Evolutionary conservation across 2,888 invertebrate genomes (phyloP), one percentile per base, ranked within the genome.

Genomic region (Xestia sexstrigata): DNA sequence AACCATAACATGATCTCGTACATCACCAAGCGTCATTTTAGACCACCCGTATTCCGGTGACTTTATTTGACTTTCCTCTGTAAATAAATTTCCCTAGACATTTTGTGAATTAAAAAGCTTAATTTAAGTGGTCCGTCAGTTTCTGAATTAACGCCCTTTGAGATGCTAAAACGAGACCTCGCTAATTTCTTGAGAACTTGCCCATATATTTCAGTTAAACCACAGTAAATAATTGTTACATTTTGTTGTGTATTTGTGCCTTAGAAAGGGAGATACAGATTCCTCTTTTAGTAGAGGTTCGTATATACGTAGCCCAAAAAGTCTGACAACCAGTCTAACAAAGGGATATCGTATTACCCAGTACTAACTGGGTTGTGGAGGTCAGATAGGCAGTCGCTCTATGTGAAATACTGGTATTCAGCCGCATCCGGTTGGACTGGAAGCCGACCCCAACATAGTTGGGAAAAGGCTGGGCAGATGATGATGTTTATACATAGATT

Each of bases 71-170:
- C 84, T 89, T 87, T 75, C 70, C 74, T 70, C 77, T 79, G 83
- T 85, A 86, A 75, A 87, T 87, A 87, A 90, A 90, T 89, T 91
- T 88, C 87, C 83, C 79, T 47, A 84, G 88, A 88, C 85, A 80
- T 88, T 89, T 86, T 81, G 74, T 80, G 87, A 87, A 90, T 90
- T 89, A 86, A 88, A 88, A 90, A 87, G 84, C 87, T 89, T 87
- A 86, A 89, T 88, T 82, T 86, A 84, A 88, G 85, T 86, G 85
- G 79, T 89, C 78, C 80, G 78, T 87, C 89, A 89, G 74, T 78
- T 87, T 85, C 72, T 75, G 73, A 72, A 84, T 86, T 81, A 83
- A 86, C 80, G 81, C 86, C 42, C 47, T 78, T 75, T 76, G 74
- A 89, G 81, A 65, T 63, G 80, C 30, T 66, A 77, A 49, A 73